Base-by-base conservation (phyloP, 2,797 vertebrate genomes). In the Ctenochaetus hawaiiensis region DNA sequence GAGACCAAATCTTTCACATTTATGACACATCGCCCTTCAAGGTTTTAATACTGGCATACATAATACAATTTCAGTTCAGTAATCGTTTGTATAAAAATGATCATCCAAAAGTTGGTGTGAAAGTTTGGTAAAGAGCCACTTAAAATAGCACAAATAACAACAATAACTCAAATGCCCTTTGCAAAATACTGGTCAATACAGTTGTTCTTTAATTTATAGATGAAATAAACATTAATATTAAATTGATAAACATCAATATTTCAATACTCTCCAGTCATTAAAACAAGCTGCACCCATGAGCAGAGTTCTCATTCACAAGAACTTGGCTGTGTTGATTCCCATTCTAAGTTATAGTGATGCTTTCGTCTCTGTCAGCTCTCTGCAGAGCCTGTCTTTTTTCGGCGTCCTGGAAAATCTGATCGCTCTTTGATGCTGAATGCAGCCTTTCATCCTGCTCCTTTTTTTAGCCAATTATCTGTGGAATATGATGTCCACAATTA, bases 401-500 rank as follows among this genome's bases (percentile, higher is more conserved):
- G 53, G 20, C 3, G 2, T 43, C 54, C 34, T 37, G 51, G 49
- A 72, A 86, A 87, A 83, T 75, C 10, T 12, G 34, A 82, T 49
- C 4, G 1, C 52, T 51, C 75, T 91, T 89, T 90, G 77, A 90
- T 81, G 83, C 52, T 59, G 30, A 74, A 83, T 12, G 20, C 71
- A 78, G 76, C 78, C 72, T 67, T 80, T 85, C 58, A 64, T 63
- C 34, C 26, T 1, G 6, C 57, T 45, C 56, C 52, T 6, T 30
- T 30, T 30, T 73, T 78, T 12, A 72, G 47, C 34, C 62, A 74
- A 68, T 85, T 82, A 85, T 90, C 67, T 58, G 60, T 59, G 59
- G 53, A 83, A 58, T 66, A 66, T 44, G 22, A 2, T 8, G 20
- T 64, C 79, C 53, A 67, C 57, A 71, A 68, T 77, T 68, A 57